Conservation (phyloP, 2,113 vertebrate genomes). For the Passer montanus region DNA sequence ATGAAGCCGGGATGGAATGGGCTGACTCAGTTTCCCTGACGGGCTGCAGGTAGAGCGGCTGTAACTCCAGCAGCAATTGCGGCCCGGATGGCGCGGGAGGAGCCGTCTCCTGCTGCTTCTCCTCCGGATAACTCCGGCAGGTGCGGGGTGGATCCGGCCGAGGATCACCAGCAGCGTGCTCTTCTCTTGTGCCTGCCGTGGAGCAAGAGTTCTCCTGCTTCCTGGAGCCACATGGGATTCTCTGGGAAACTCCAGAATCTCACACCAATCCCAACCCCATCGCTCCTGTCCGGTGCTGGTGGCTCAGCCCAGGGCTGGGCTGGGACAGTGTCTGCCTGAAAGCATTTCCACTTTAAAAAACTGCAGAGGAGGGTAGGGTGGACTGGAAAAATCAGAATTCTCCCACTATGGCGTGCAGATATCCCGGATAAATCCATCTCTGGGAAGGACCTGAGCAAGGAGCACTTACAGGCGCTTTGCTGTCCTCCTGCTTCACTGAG, state of each 20-base stretch:
- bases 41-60: fast-evolving
- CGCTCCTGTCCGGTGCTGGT: fast-evolving
- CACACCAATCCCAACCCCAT: fast-evolving
- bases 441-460: not conserved
- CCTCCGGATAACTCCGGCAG: not conserved
- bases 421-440: not conserved
- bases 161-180: not conserved
- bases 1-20: not conserved
- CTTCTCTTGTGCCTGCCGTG: fast-evolving
- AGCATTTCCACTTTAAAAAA: not conserved
- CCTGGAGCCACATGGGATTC: not conserved
- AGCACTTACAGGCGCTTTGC: not conserved
- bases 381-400: not conserved
- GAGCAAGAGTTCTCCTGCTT: not conserved
- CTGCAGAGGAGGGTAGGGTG: not conserved
- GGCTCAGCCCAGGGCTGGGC: not conserved
- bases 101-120: not conserved
- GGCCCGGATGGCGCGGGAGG: fast-evolving
- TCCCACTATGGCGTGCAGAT: fast-evolving
- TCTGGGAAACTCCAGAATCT: not conserved
- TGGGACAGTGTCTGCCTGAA: not conserved
- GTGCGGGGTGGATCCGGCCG: not conserved
- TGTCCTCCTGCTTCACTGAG: not conserved
- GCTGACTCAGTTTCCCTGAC: not conserved
- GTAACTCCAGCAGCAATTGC: not conserved